Base-by-base conservation (phyloP, 2,888 invertebrate genomes). In the Agonopterix alstromeriana region DNA sequence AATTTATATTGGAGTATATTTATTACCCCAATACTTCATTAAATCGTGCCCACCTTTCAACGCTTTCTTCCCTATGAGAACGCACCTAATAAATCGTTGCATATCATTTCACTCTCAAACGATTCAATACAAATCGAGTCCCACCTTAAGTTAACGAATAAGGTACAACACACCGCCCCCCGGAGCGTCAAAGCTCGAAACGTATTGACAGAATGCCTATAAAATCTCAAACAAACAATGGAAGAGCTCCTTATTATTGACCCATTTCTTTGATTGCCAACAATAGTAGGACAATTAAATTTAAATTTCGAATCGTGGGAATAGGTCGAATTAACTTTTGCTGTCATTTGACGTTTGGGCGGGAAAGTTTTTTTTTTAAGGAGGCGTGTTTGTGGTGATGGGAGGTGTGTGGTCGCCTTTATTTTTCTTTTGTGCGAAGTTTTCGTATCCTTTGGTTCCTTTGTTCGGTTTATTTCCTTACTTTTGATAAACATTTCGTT, bases 131-230 rank as follows among this genome's bases (percentile, higher is more conserved):
- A 27, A 27, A 27, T 70, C 68, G 68, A 68, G 70, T 58, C 51
- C 54, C 54, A 58, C 58, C 62, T 68, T 66, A 72, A 66, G 65
- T 74, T 76, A 65, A 65, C 64, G 57, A 68, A 64, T 69, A 58
- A 61, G 62, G 61, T 57, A 69, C 64, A 65, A 67, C 69, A 67
- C 53, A 62, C 60, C 53, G 61, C 60, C 82, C 80, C 82, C 77
- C 66, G 65, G 43, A 48, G 77, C 50, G 53, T 71, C 69, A 75
- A 73, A 61, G 66, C 69, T 52, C 63, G 27, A 60, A 56, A 56
- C 67, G 76, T 86, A 87, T 87, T 84, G 86, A 87, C 80, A 84
- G 77, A 82, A 76, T 84, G 85, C 85, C 83, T 86, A 87, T 86
- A 85, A 79, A 38, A 72, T 80, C 80, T 73, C 80, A 74, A 83